Conservation (phyloP, 92 coral and sea anemone species). For the Porites evermanni region DNA sequence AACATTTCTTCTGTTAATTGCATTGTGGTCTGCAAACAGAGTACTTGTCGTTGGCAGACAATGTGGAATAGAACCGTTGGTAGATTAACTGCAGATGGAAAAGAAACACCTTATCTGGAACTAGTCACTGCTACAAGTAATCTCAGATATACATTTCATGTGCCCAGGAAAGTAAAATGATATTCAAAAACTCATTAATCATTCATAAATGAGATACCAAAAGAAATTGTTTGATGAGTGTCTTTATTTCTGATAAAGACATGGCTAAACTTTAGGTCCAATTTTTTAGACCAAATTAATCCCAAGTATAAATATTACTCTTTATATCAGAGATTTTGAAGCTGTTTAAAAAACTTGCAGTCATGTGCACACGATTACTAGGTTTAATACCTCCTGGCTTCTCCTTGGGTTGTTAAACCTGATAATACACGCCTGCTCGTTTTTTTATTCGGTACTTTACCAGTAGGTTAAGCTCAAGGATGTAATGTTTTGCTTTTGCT, state of each 20-base stretch:
- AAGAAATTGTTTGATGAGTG: too few relatives aligned
- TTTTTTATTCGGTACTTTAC: background rate
- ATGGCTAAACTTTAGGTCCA: too few relatives aligned
- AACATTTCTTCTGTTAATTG: constrained; percentile 57
- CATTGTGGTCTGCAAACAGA: constrained; percentile 51
- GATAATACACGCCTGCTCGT: too few relatives aligned
- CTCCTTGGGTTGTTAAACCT: background rate
- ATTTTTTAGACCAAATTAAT: too few relatives aligned
- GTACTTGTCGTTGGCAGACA: constrained; percentile 51
- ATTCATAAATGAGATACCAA: too few relatives aligned
- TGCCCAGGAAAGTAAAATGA: background rate
- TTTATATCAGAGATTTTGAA: background rate
- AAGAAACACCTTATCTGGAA: background rate
- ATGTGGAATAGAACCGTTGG: constrained; percentile 39
- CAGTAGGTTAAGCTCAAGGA: background rate
- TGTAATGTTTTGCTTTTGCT: background rate
- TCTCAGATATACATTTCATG: too few relatives aligned
- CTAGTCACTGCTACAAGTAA: background rate
- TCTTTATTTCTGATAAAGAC: too few relatives aligned
- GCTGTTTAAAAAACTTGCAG: background rate
- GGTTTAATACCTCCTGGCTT: constrained; percentile 4
- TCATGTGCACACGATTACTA: background rate
- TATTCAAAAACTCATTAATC: background rate
- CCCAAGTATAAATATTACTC: background rate
- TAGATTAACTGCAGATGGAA: constrained; percentile 4